Conservation (phyloP, 2,113 vertebrate species). For the Notothenia coriiceps region DNA sequence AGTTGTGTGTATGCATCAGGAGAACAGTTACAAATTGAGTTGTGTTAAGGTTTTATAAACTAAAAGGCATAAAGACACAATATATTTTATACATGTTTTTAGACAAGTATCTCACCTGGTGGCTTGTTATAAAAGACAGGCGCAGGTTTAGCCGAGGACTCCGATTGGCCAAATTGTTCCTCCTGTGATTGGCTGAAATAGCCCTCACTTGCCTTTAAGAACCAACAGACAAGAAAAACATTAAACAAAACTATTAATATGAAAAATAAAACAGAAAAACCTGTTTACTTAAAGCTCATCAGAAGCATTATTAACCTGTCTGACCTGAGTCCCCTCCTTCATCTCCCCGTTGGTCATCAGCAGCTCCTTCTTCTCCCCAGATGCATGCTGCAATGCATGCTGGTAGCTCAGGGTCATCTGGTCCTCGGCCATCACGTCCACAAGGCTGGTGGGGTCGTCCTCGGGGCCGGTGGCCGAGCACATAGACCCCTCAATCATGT, state of each 20-base stretch:
- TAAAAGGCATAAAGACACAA: too few relatives aligned
- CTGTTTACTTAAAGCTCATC: accelerated
- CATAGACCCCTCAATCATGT: constrained; percentile 89
- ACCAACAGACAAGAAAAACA: neutral
- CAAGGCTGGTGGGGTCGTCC: constrained; percentile 84
- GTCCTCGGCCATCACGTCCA: constrained; percentile 83
- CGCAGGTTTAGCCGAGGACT: constrained; percentile 90
- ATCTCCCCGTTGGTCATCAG: constrained; percentile 96
- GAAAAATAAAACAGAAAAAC: neutral
- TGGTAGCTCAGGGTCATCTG: constrained; percentile 89
- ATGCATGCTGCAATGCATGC: constrained; percentile 87
- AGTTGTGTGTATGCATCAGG: too few relatives aligned
- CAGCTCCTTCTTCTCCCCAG: constrained; percentile 75
- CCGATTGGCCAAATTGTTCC: constrained; percentile 92
- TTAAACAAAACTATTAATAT: neutral
- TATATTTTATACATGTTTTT: neutral
- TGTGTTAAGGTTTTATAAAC: too few relatives aligned
- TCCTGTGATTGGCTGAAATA: constrained; percentile 98
- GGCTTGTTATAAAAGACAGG: constrained; percentile 96
- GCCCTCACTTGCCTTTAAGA: constrained; percentile 91
- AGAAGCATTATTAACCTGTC: neutral
- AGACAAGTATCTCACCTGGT: constrained; percentile 85
- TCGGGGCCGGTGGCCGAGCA: constrained; percentile 82
- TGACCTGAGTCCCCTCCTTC: constrained; percentile 92
- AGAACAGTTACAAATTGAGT: too few relatives aligned